These are phyloP conservation scores for Belonocnema kinseyi DNA, from an alignment of 1,140 invertebrate species.

Conservation along the genomic window DNA sequence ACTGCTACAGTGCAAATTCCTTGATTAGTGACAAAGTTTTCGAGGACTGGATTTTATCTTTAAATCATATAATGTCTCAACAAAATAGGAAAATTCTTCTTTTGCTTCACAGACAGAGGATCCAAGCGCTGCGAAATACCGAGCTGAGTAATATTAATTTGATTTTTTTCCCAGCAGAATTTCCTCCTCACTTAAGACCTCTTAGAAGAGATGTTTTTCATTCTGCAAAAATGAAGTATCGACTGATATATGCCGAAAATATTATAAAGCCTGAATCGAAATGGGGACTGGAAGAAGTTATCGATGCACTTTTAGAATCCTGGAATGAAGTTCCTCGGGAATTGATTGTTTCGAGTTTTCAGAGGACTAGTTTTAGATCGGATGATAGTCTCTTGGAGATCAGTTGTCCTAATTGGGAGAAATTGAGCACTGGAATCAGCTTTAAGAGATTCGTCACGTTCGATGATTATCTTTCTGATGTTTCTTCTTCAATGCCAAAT, in stretches of 20 bases:
- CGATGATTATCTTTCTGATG: constrained; percentile 60
- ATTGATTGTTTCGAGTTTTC: constrained; percentile 62
- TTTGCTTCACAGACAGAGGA: constrained; percentile 53
- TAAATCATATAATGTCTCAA: constrained; percentile 55
- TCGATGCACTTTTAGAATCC: constrained; percentile 50
- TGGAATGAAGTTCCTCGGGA: constrained; percentile 60
- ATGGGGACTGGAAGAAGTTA: constrained; percentile 57
- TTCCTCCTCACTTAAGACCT: constrained; percentile 55
- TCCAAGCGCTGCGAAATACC: constrained; percentile 46
- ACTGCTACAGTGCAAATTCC: constrained; percentile 49
- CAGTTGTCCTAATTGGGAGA: constrained; percentile 55
- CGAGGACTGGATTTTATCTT: constrained; percentile 51
- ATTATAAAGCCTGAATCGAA: constrained; percentile 31
- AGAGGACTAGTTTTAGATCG: constrained; percentile 61
- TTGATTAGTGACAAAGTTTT: constrained; percentile 58
- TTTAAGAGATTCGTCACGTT: constrained; percentile 65
- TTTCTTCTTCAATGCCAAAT: background rate
- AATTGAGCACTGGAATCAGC: constrained; percentile 47
- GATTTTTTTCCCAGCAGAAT: constrained; percentile 60
- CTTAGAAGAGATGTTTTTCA: constrained; percentile 60
- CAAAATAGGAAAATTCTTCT: constrained; percentile 56
- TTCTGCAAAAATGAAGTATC: constrained; percentile 63
- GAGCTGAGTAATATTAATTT: constrained; percentile 56
- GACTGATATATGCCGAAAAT: constrained; percentile 46
- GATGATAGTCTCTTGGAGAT: constrained; percentile 59